These are phyloP conservation scores for Tachina fera DNA, from an alignment of 2,888 invertebrate species.

Conservation along the genomic window DNA sequence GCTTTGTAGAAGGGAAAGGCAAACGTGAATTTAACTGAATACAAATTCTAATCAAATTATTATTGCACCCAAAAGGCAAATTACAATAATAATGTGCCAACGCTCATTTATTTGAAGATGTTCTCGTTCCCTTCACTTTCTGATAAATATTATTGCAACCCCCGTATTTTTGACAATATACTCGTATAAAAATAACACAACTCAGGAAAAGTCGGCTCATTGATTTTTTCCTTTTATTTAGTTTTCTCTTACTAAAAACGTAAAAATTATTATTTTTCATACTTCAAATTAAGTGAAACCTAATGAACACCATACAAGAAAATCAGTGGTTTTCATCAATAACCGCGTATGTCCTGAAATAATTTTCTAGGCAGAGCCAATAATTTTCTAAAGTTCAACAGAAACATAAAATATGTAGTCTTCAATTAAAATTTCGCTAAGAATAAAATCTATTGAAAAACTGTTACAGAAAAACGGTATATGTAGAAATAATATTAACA, in stretches of 20 bases:
- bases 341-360: too few relatives aligned
- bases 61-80: slow-evolving; percentile 56
- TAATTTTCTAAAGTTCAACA: too few relatives aligned
- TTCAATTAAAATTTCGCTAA: too few relatives aligned
- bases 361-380: too few relatives aligned
- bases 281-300: not conserved
- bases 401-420: too few relatives aligned
- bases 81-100: slow-evolving; percentile 2
- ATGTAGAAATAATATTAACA: too few relatives aligned
- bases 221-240: not conserved
- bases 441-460: too few relatives aligned
- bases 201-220: slow-evolving; percentile 1
- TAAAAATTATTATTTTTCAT: not conserved
- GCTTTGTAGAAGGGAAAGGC: not conserved
- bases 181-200: not conserved
- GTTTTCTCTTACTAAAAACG: not conserved
- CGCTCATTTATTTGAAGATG: too few relatives aligned
- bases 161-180: not conserved
- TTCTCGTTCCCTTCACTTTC: too few relatives aligned
- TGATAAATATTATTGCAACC: too few relatives aligned
- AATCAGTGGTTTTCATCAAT: not conserved
- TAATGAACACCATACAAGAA: not conserved
- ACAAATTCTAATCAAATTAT: slow-evolving; percentile 61
- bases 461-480: too few relatives aligned
- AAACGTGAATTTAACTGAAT: slow-evolving; percentile 17